Conservation (phyloP, 2,113 vertebrate genomes). For the Tauraco erythrolophus region DNA sequence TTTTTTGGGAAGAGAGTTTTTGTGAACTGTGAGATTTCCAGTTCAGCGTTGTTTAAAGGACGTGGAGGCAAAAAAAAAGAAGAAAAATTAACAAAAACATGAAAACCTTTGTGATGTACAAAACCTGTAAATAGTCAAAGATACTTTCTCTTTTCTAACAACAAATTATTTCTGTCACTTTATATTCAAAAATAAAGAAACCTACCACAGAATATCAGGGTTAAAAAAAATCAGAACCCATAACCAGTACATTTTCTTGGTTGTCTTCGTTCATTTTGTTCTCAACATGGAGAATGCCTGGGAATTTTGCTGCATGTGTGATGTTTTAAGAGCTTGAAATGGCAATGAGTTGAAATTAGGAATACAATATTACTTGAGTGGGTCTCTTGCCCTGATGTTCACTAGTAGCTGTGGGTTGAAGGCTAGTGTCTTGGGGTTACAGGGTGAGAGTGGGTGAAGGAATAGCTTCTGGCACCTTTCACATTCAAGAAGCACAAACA, state of each 20-base stretch:
- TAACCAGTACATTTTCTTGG: slow-evolving; percentile 62
- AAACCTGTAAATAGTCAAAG: slow-evolving; percentile 85
- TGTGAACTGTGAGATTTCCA: slow-evolving; percentile 81
- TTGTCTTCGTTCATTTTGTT: slow-evolving; percentile 46
- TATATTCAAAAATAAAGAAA: slow-evolving; percentile 89
- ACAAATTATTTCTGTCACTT: slow-evolving; percentile 89
- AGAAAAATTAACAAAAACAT: slow-evolving; percentile 76
- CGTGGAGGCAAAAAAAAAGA: neutral
- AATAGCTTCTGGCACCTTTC: neutral
- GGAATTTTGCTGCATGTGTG: neutral
- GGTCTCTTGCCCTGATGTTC: neutral
- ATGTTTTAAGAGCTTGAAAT: neutral
- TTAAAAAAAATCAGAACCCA: slow-evolving; percentile 67
- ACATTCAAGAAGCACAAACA: neutral
- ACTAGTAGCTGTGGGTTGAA: neutral
- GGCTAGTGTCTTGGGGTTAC: neutral
- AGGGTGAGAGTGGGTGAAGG: neutral
- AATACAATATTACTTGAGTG: neutral
- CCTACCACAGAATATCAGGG: slow-evolving; percentile 83
- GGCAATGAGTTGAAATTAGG: neutral
- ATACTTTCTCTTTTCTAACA: slow-evolving; percentile 88
- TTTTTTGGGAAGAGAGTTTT: slow-evolving; percentile 72
- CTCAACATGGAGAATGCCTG: neutral
- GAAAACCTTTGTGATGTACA: slow-evolving; percentile 83
- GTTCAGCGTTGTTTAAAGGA: slow-evolving; percentile 77